Conservation (phyloP, 2,797 vertebrate species). For the Petrocephalus schoutedeni region DNA sequence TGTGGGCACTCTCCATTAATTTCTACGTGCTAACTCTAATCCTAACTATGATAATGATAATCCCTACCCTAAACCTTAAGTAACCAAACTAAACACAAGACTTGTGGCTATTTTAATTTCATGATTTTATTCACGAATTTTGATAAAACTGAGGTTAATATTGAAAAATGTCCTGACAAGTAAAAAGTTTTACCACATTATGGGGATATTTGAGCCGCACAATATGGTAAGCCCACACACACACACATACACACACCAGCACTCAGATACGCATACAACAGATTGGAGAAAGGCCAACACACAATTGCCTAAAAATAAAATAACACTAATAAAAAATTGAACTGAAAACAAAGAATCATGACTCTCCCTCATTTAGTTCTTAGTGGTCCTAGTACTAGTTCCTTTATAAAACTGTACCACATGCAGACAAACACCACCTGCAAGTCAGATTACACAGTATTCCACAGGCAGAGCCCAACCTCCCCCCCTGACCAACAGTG, state of each 20-base stretch:
- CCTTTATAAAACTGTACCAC: neutral
- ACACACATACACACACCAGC: neutral
- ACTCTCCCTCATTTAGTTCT: neutral
- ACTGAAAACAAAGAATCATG: conserved; percentile 15
- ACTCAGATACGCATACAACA: neutral
- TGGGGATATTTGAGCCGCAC: neutral
- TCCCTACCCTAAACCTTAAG: neutral
- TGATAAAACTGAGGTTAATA: neutral
- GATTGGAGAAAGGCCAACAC: neutral
- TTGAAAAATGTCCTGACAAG: neutral
- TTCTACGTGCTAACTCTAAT: neutral
- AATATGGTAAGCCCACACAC: neutral
- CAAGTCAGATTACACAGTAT: conserved; percentile 28
- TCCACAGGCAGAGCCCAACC: conserved; percentile 14
- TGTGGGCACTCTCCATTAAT: neutral
- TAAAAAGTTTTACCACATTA: neutral
- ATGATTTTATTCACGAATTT: neutral
- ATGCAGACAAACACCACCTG: conserved; percentile 15
- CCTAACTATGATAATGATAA: neutral
- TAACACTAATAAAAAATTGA: neutral
- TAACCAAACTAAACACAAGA: neutral
- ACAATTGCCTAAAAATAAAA: neutral
- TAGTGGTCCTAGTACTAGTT: neutral
- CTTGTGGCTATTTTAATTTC: neutral
- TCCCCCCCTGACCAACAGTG: neutral